Percentiles rank a stretch among this genome's conserved stretches.
Evolutionary conservation across 2,888 invertebrate species (phyloP).

Genomic region (Julus scanicus): DNA sequence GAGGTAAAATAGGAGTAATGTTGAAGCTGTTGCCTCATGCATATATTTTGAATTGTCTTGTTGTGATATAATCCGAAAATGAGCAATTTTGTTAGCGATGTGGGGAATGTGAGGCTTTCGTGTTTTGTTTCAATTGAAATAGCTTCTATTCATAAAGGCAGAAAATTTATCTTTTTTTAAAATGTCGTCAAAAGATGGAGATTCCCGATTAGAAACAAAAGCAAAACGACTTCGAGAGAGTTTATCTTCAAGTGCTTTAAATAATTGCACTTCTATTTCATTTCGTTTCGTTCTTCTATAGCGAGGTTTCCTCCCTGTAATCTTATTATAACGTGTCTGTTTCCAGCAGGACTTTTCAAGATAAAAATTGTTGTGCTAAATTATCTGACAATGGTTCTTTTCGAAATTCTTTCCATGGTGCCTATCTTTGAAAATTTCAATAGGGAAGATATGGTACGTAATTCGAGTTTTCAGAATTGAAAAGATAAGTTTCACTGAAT

Average conservation of each 20-base stretch:
- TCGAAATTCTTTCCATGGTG: background rate
- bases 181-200: conserved; percentile 24
- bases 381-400: background rate
- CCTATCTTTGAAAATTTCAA: background rate
- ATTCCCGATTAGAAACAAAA: conserved; percentile 33
- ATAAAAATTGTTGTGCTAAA: conserved; percentile 28
- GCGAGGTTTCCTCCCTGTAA: too few species aligned
- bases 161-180: background rate
- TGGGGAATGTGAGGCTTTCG: background rate
- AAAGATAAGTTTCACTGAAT: conserved; percentile 12
- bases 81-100: background rate
- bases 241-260: conserved; percentile 33
- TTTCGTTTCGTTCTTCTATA: background rate
- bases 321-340: background rate
- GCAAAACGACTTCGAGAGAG: background rate
- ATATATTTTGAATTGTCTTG: background rate
- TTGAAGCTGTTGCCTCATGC: conserved; percentile 7
- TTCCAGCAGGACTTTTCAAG: background rate
- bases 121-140: conserved; percentile 6
- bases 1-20: conserved; percentile 1
- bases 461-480: background rate
- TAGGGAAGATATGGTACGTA: background rate
- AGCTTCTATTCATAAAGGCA: background rate
- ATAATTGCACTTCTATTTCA: conserved; percentile 25
- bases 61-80: conserved; percentile 33